Percentiles rank a stretch among this genome's conserved stretches.
phyloP scores from a whole-genome alignment of 1,140 invertebrate genomes.

The Brachionus koreanus region DNA sequence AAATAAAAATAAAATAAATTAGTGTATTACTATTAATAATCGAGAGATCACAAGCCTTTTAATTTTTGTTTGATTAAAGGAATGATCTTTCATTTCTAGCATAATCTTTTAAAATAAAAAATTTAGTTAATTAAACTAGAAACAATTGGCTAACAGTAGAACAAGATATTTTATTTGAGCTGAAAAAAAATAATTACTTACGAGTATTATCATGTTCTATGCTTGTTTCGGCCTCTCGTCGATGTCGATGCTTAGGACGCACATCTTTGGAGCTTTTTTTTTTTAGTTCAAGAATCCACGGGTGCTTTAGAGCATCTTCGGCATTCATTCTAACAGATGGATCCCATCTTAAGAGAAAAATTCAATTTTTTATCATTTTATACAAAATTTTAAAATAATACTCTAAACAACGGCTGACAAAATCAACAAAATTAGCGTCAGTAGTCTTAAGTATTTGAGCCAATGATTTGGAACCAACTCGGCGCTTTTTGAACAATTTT shows the following conservation, averaged over 20 bases:
- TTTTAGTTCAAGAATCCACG: constrained; percentile 53
- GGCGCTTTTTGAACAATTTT: constrained; percentile 55
- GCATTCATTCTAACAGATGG: constrained; percentile 53
- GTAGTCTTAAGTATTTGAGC: constrained; percentile 54
- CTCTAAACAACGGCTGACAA: constrained; percentile 55
- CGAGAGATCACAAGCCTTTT: not conserved
- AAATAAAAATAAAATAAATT: not conserved
- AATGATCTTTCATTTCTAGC: constrained; percentile 28
- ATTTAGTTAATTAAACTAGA: not conserved
- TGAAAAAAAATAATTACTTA: not conserved
- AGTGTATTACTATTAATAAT: constrained; percentile 5
- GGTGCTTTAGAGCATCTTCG: constrained; percentile 56
- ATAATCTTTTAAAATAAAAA: constrained; percentile 28
- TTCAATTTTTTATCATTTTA: not conserved
- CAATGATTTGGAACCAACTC: constrained; percentile 53
- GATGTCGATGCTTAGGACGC: constrained; percentile 36
- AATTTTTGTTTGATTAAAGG: constrained; percentile 13
- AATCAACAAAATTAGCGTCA: constrained; percentile 55
- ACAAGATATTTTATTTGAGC: not conserved
- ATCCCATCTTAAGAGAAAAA: constrained; percentile 51
- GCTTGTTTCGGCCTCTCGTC: constrained; percentile 42
- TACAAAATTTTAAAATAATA: constrained; percentile 47
- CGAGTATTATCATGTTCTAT: constrained; percentile 42
- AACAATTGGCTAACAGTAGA: constrained; percentile 10
- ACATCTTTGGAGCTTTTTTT: constrained; percentile 44